These are phyloP conservation scores for Pachycephus smyrnensis DNA, from an alignment of 2,888 invertebrate genomes.

Conservation along the genomic window DNA sequence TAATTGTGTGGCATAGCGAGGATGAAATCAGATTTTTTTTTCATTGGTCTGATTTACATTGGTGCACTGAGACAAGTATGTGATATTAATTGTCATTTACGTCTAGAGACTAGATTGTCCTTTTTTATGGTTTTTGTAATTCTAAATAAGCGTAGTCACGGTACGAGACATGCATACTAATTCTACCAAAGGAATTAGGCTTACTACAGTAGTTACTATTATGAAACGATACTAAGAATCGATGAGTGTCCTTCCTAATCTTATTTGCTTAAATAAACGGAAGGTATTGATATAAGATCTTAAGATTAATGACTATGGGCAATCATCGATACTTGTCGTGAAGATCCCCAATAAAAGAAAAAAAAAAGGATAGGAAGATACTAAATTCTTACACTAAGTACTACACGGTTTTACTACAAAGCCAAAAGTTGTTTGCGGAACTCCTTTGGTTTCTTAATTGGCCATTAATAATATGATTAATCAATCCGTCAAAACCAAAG, in stretches of 20 bases:
- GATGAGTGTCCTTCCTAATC: neutral
- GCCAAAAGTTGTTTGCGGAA: neutral
- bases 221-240: neutral
- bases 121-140: neutral
- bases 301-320: neutral
- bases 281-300: neutral
- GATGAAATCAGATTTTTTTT: neutral
- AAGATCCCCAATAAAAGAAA: neutral
- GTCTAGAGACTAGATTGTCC: neutral
- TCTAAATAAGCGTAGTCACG: neutral
- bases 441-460: neutral
- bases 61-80: neutral
- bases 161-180: neutral
- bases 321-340: neutral
- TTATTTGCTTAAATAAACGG: neutral
- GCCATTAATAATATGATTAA: neutral
- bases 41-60: neutral
- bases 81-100: neutral
- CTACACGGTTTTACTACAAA: neutral
- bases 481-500: neutral
- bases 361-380: neutral
- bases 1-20: neutral
- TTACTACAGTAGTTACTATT: neutral
- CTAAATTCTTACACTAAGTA: neutral
- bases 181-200: neutral